Base-by-base conservation (phyloP, 2,888 invertebrate species). In the Drosophila subsilvestris region DNA sequence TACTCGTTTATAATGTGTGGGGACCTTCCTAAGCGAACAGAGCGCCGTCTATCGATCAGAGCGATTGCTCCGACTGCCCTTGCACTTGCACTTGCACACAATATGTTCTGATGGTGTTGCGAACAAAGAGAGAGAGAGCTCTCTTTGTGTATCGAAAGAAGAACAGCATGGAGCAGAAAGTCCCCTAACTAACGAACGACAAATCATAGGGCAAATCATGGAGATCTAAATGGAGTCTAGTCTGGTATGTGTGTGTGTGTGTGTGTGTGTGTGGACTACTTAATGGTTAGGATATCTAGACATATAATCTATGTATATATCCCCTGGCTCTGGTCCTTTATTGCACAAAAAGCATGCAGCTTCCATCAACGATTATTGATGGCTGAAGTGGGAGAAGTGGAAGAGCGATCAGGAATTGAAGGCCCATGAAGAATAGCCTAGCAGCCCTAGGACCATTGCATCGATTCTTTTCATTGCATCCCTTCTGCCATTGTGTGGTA, bases 1-100 rank as follows among this genome's bases (percentile, higher is more conserved):
- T 63, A 37, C 2, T 37, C 37, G 37, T 37, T 63, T 53, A 61
- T 66, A 65, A 72, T 72, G 67, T 65, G 63, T n/a, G 53, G 9
- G 37, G 37, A 37, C 37, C 25, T 65, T 32, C 20, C 29, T 66
- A 43, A 44, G 37, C 37, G 14, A 37, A 14, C 6, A 37, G 37
- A 37, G 37, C 37, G 37, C 37, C 37, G 37, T 6, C 14, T 14
- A 14, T 37, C 37, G 27, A 27, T 27, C 22, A 22, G 22, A 22
- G 22, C 27, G 27, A 7, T 27, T n/a, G n/a, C n/a, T n/a, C 27
- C 6, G 27, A 27, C 27, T 27, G 27, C 27, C 1, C 27, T 0
- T 9, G 12, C 10, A 32, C 32, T 10, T 4, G n/a, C n/a, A n/a
- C n/a, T n/a, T n/a, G n/a, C n/a, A 27, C 27, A 2, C 5, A 37